Conservation (phyloP, 2,888 invertebrate species). For the Acheta domesticus region DNA sequence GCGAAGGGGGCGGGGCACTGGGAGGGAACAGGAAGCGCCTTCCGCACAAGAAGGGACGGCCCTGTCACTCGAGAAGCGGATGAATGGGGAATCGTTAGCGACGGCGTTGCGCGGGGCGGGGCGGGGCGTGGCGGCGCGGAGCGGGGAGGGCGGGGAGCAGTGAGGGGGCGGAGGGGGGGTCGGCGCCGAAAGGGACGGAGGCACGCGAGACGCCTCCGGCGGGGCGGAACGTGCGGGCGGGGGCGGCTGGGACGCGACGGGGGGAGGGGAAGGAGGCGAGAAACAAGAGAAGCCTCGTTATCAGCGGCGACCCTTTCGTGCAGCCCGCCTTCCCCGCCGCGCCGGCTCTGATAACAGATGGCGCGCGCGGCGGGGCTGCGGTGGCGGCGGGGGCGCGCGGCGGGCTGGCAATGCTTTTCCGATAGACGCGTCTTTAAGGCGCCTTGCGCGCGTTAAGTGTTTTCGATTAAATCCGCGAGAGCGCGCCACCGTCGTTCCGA, state of each 20-base stretch:
- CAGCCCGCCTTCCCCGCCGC: neutral
- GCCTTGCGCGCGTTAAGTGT: neutral
- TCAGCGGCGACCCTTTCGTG: neutral
- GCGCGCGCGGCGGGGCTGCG: neutral
- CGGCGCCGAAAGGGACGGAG: too few species aligned
- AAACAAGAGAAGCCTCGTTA: slow-evolving; percentile 18
- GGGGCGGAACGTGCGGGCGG: neutral
- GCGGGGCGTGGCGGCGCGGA: neutral
- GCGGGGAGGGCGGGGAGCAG: neutral
- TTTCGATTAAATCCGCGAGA: slow-evolving; percentile 18
- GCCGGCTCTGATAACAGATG: neutral
- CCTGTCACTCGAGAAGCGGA: neutral
- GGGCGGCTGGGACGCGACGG: neutral
- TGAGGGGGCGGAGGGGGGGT: neutral
- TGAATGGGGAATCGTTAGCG: slow-evolving; percentile 10
- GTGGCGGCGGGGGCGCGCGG: neutral
- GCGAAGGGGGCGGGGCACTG: neutral
- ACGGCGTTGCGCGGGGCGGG: neutral
- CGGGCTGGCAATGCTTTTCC: slow-evolving; percentile 2
- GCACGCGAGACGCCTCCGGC: neutral
- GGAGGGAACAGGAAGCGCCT: neutral
- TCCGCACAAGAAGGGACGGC: neutral
- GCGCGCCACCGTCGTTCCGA: slow-evolving; percentile 7
- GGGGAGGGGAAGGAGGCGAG: neutral
- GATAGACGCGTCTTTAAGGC: slow-evolving; percentile 8